Base-by-base conservation (phyloP, 2,113 vertebrate species). In the Pedionomus torquatus region DNA sequence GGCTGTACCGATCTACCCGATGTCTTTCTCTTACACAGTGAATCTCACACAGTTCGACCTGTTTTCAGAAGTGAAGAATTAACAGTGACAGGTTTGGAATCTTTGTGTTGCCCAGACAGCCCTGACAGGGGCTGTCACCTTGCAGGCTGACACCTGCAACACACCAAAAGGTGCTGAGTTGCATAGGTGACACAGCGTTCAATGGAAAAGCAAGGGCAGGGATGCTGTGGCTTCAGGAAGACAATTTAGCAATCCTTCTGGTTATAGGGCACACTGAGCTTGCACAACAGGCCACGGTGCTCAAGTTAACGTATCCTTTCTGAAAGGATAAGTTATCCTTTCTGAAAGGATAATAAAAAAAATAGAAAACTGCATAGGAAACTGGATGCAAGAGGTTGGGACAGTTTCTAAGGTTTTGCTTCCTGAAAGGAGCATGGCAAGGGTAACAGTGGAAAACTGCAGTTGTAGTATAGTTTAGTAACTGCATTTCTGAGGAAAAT, bases 1-100 rank as follows among this genome's bases (percentile, higher is more conserved):
- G 10, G 10, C 24, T 33, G 13, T 33, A 35, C 33, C 63, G 10
- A 24, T 19, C 33, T 46, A 58, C 41, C 25, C 64, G 55, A 24
- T 0, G 2, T 13, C 19, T 57, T 57, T 18, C 54, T 55, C 30
- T 2, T 33, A 7, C 0, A 7, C 10, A 24, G 18, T 10, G 9
- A 3, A 15, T 44, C 9, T 55, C 7, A 3, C 10, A 26, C 9
- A 3, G 43, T 23, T 49, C 17, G 11, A 41, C 23, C 33, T 46
- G 8, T 30, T 24, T 11, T 52, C 44, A 52, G 24, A 28, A 60
- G 24, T 0, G 2, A 30, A 60, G 20, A 2, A 2, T 51, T n/a
- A 28, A 24, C 43, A 24, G 54, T 13, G 33, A 28, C 13, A 46
- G 52, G 37, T 16, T 46, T 44, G 28, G 11, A 28, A 41, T 80